These are phyloP conservation scores for Sitta carolinensis DNA, from an alignment of 2,797 vertebrate species.

Conservation along the genomic window DNA sequence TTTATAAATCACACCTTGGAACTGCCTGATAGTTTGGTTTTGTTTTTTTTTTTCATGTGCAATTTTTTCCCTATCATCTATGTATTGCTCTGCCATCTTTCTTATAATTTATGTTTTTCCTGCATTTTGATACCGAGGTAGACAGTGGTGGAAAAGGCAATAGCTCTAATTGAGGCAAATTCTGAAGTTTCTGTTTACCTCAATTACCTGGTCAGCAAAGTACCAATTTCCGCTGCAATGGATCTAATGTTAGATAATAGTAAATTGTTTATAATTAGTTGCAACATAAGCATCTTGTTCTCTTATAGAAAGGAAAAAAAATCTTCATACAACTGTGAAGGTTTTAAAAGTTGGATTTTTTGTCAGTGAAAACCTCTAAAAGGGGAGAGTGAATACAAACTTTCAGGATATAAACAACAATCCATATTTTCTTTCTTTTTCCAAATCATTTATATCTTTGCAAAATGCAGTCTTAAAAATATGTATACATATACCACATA, in stretches of 20 bases:
- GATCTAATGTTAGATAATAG: not conserved
- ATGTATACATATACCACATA: not conserved
- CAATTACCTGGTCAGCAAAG: not conserved
- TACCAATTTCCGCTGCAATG: not conserved
- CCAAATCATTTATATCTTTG: not conserved
- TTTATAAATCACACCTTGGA: not conserved
- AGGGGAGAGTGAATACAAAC: not conserved
- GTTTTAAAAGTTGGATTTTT: not conserved
- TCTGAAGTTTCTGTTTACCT: not conserved
- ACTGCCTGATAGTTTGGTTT: not conserved
- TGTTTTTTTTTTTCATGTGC: rapidly evolving
- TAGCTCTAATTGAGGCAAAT: not conserved
- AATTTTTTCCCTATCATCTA: not conserved
- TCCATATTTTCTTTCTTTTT: not conserved
- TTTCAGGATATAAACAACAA: not conserved
- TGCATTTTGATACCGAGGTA: not conserved
- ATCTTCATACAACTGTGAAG: not conserved
- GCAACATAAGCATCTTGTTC: not conserved
- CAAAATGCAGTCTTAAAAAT: not conserved
- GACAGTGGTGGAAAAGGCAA: not conserved
- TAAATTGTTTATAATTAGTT: not conserved
- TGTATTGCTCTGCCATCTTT: not conserved
- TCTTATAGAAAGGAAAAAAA: not conserved
- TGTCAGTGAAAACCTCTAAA: not conserved
- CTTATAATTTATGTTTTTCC: not conserved